Evolutionary conservation across 2,888 invertebrate genomes (phyloP), one percentile per base, ranked within the genome.

Genomic region (Hyalella azteca): DNA sequence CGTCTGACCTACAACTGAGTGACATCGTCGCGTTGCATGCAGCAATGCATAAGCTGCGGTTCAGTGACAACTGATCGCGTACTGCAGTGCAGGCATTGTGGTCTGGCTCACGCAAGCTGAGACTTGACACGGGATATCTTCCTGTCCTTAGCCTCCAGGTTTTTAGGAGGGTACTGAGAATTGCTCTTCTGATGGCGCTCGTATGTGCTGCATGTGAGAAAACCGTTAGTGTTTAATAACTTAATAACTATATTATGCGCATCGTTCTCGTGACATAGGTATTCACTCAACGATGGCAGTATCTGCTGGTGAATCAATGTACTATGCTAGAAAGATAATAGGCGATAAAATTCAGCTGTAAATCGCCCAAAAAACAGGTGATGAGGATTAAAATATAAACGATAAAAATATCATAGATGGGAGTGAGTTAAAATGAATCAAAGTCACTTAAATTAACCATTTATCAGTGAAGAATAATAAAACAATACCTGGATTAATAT

Each of bases 141-240:
- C 19, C 82, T 73, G 60, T 82, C 79, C 45, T 84, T 84, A 32
- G 84, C 84, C 39, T 84, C 84, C 50, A 60, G 81, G 36, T 84
- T 84, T 77, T 84, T 84, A 26, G 84, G 84, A 4, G 84, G 82
- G n/a, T 81, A 80, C 45, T 82, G 79, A 49, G 79, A 78, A 13
- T 75, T 60, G 22, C 77, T 79, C 29, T 78, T 54, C n/a, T 82
- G 78, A 60, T 84, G 82, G 9, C 82, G 79, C 76, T 84, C 82
- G 73, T 81, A 84, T 48, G 82, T 77, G 54, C 84, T 84, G 79
- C 48, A 39, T 13, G 36, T 5, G 50, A 40, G 9, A 78, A 79
- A 39, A 15, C 40, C 13, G 39, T 73, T 29, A 19, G 13, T 2
- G 1, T 0, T 4, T 15, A 54, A 26, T 22, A 3, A n/a, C 7